Evolutionary conservation across 1,140 invertebrate species (phyloP).

Genomic region (Macrosteles quadrilineatus): DNA sequence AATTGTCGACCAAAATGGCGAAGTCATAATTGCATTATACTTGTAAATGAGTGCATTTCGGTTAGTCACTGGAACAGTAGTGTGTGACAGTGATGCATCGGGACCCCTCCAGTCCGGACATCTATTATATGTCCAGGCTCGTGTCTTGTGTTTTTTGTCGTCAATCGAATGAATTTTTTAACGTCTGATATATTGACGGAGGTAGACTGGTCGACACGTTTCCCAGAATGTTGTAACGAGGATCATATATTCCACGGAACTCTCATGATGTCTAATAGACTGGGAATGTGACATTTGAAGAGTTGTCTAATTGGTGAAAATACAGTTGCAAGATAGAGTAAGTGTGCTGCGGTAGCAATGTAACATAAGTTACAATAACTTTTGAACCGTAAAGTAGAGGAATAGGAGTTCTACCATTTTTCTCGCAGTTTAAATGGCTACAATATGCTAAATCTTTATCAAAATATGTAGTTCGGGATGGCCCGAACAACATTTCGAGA

Average conservation of each 20-base stretch:
- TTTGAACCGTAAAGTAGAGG: too few relatives aligned
- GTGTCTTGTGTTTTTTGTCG: constrained; percentile 24
- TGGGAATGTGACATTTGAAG: too few relatives aligned
- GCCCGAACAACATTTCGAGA: too few relatives aligned
- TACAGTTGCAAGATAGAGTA: too few relatives aligned
- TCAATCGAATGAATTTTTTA: constrained; percentile 26
- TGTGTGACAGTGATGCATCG: constrained; percentile 11
- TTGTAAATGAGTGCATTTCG: constrained; percentile 22
- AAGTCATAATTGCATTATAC: constrained; percentile 24
- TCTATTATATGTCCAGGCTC: constrained; percentile 17
- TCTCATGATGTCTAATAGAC: neutral
- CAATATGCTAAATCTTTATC: too few relatives aligned
- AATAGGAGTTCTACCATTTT: too few relatives aligned
- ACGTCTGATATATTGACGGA: constrained; percentile 17
- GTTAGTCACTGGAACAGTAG: constrained; percentile 1
- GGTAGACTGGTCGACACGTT: neutral
- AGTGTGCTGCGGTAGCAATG: too few relatives aligned
- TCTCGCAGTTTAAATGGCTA: too few relatives aligned
- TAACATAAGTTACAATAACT: too few relatives aligned
- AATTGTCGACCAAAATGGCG: constrained; percentile 25
- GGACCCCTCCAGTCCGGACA: neutral
- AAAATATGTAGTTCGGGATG: too few relatives aligned
- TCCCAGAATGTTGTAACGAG: neutral
- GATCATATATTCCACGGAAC: neutral
- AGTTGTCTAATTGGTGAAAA: too few relatives aligned